Conservation (phyloP, 2,888 invertebrate genomes). For the Seladonia tumulorum region DNA sequence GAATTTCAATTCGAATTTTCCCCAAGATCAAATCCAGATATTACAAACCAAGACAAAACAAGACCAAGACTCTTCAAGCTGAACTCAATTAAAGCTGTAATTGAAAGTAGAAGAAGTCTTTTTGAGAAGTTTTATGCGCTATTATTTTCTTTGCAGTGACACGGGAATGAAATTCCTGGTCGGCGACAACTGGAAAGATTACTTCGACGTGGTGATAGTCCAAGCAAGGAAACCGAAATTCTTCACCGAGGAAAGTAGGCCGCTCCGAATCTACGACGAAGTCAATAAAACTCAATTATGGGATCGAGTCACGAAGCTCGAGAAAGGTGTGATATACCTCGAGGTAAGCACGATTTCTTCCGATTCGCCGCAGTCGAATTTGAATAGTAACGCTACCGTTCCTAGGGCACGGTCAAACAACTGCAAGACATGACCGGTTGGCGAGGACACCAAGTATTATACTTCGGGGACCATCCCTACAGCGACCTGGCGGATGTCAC, state of each 20-base stretch:
- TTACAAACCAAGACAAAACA: no score
- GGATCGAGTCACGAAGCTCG: conserved; percentile 94
- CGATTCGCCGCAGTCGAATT: not conserved
- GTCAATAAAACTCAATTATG: conserved; percentile 93
- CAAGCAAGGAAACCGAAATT: conserved; percentile 98
- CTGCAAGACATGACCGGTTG: conserved; percentile 96
- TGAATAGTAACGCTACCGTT: conserved; percentile 42
- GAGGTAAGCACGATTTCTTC: conserved; percentile 88
- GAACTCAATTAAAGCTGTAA: no score
- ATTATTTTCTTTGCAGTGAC: conserved; percentile 86
- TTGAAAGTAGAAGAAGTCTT: not conserved
- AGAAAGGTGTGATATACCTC: conserved; percentile 96
- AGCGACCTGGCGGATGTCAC: conserved; percentile 98
- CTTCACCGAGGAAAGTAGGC: conserved; percentile 96
- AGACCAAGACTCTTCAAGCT: no score
- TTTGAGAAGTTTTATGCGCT: not conserved
- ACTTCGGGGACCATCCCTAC: conserved; percentile 99
- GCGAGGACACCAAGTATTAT: conserved; percentile 96
- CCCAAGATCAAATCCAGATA: not conserved
- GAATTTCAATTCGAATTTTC: not conserved
- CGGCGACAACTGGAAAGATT: conserved; percentile 94
- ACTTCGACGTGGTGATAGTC: conserved; percentile 97
- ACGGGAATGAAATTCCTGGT: conserved; percentile 96
- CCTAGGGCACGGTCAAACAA: conserved; percentile 95
- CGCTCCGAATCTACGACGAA: conserved; percentile 95